Evolutionary conservation across 2,888 invertebrate genomes (phyloP).

Genomic region (Synanthedon tipuliformis): DNA sequence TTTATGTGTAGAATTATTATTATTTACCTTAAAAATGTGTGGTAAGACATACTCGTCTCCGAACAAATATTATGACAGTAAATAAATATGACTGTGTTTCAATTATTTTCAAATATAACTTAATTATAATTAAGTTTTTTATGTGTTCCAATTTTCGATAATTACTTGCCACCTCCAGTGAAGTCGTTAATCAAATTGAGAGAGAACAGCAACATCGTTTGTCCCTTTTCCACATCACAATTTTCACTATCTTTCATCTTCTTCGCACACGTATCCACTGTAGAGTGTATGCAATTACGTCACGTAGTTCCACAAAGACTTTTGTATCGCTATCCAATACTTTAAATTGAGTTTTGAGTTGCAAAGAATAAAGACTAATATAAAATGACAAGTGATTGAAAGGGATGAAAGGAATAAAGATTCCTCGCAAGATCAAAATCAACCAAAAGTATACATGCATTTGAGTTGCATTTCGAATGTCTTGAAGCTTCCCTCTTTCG

Average conservation of each 20-base stretch:
- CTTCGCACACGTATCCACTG: constrained; percentile 11
- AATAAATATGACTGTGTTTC: no score
- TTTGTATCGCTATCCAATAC: background rate
- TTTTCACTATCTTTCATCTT: constrained; percentile 8
- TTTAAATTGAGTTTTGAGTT: no score
- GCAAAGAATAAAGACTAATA: no score
- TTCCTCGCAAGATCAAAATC: background rate
- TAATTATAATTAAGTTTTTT: background rate
- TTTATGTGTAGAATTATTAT: no score
- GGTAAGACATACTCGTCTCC: no score
- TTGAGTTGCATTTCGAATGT: background rate
- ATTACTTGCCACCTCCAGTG: constrained; percentile 20
- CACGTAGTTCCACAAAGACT: background rate
- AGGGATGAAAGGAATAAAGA: background rate
- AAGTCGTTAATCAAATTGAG: constrained; percentile 17
- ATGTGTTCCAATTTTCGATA: constrained; percentile 13
- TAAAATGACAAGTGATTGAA: background rate
- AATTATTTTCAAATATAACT: no score
- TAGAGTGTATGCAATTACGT: constrained; percentile 15
- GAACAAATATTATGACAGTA: no score
- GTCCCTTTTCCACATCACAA: constrained; percentile 11
- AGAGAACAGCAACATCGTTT: constrained; percentile 3
- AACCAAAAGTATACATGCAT: background rate
- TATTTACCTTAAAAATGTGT: no score
- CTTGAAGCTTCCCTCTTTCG: background rate